Evolutionary conservation across 2,888 invertebrate species (phyloP).

Genomic region (Mycalesis mineus): DNA sequence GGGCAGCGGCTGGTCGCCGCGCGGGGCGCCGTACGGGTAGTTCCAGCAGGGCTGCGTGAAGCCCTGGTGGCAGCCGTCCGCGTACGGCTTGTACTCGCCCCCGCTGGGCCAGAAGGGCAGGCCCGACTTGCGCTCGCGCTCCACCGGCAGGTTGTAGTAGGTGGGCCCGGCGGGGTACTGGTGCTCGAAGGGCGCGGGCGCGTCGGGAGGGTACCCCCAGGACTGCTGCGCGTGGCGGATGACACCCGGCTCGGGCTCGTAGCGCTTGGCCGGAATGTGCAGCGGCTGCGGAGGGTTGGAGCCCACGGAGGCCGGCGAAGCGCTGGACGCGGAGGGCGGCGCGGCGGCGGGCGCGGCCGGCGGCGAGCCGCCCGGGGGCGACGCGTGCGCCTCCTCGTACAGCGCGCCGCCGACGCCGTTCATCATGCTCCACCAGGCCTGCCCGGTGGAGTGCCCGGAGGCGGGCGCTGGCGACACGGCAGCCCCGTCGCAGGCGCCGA

Average conservation of each 20-base stretch:
- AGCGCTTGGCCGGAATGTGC: constrained; percentile 93
- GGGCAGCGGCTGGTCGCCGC: constrained; percentile 82
- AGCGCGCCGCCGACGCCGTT: constrained; percentile 87
- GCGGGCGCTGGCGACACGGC: constrained; percentile 87
- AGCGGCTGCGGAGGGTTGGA: constrained; percentile 87
- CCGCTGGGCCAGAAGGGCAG: constrained; percentile 84
- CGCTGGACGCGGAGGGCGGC: constrained; percentile 76
- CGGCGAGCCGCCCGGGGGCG: constrained; percentile 78
- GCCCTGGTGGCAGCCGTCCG: constrained; percentile 82
- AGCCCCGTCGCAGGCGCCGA: constrained; percentile 83
- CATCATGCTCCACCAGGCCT: constrained; percentile 92
- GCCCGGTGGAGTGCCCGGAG: constrained; percentile 90
- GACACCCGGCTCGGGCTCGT: constrained; percentile 82
- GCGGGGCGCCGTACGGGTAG: constrained; percentile 81
- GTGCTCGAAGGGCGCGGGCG: constrained; percentile 81
- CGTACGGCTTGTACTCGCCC: constrained; percentile 81
- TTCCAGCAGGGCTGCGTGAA: constrained; percentile 87
- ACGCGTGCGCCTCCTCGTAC: constrained; percentile 84
- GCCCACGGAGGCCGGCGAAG: constrained; percentile 79
- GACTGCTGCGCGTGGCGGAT: constrained; percentile 86
- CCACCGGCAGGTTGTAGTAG: constrained; percentile 85
- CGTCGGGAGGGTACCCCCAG: constrained; percentile 86
- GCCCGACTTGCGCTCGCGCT: constrained; percentile 80
- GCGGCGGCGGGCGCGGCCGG: constrained; percentile 85
- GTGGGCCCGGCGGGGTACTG: constrained; percentile 84